A percentile compares a stretch with the other conserved stretches of the same genome.
phyloP scores from a whole-genome alignment of 2,888 invertebrate species.

The Endomychus coccineus region DNA sequence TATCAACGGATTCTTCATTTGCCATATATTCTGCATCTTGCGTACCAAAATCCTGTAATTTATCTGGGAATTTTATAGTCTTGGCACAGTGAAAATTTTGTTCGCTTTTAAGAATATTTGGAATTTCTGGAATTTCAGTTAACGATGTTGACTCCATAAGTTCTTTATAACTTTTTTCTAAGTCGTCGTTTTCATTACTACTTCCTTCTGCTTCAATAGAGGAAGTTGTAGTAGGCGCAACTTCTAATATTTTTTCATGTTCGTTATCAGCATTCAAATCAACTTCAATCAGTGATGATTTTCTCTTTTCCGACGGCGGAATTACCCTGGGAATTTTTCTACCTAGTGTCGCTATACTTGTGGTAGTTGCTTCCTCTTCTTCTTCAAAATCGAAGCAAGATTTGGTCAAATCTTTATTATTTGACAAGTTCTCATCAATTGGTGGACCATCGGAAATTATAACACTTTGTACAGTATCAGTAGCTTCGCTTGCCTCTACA shows the following conservation, averaged over 20 bases:
- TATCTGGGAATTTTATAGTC: constrained; percentile 40
- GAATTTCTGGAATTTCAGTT: constrained; percentile 51
- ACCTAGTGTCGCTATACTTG: constrained; percentile 44
- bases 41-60: constrained; percentile 13
- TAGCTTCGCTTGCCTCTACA: not conserved
- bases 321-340: constrained; percentile 61
- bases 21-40: no score
- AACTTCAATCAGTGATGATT: constrained; percentile 41
- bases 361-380: constrained; percentile 59
- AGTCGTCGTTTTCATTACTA: constrained; percentile 22
- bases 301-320: constrained; percentile 37
- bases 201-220: constrained; percentile 21
- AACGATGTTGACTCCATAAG: constrained; percentile 54
- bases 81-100: constrained; percentile 41
- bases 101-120: constrained; percentile 41
- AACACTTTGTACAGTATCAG: no score
- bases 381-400: constrained; percentile 76
- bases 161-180: constrained; percentile 52
- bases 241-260: constrained; percentile 19
- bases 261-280: constrained; percentile 33
- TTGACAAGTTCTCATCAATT: constrained; percentile 4
- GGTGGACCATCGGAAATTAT: not conserved
- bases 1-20: no score
- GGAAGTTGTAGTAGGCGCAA: constrained; percentile 18
- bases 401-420: constrained; percentile 24